Evolutionary conservation across 2,113 vertebrate genomes (phyloP), one percentile per base, ranked within the genome.

Genomic region (Furnarius figulus): DNA sequence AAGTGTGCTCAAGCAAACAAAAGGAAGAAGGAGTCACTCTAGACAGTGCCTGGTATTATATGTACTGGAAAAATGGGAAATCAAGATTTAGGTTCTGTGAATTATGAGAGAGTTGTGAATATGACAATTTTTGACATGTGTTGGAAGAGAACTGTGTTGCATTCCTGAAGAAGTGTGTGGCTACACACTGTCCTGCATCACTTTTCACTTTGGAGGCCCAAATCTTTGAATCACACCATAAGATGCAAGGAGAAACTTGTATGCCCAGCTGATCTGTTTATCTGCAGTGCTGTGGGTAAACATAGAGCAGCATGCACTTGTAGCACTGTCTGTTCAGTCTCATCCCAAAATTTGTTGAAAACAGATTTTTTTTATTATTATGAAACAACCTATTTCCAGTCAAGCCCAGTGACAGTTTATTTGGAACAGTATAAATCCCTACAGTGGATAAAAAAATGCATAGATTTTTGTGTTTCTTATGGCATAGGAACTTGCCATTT

Each of bases 351-450:
- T 28, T n/a, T 33, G 15, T 8, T 78, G 30, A 12, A 21, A 17
- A 27, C 10, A 10, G 2, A 1, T 2, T 3, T 8, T 22, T 75
- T 59, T 46, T 35, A 13, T 50, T 0, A 1, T 27, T 24, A 11
- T 73, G 73, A 35, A 65, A 8, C 2, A 63, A 6, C 4, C 7
- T 70, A 6, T 62, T 76, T 10, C 24, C n/a, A 44, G 7, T 30
- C 30, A 37, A 72, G 49, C 7, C 4, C 23, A 24, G 23, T 37
- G 33, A 2, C 6, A 12, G 2, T 44, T 47, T 18, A 6, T 92
- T 70, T 55, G 28, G 15, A 61, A 6, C 19, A 59, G 13, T 18
- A 21, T 47, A 62, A 53, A 66, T 84, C 18, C 14, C 28, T 30
- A 4, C 28, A 59, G 9, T 46, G 49, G 24, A 8, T 31, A 53